Percentiles rank a stretch among this genome's conserved stretches.
Conservation (phyloP, 2,113 vertebrate species). For the Hemicordylus capensis region DNA sequence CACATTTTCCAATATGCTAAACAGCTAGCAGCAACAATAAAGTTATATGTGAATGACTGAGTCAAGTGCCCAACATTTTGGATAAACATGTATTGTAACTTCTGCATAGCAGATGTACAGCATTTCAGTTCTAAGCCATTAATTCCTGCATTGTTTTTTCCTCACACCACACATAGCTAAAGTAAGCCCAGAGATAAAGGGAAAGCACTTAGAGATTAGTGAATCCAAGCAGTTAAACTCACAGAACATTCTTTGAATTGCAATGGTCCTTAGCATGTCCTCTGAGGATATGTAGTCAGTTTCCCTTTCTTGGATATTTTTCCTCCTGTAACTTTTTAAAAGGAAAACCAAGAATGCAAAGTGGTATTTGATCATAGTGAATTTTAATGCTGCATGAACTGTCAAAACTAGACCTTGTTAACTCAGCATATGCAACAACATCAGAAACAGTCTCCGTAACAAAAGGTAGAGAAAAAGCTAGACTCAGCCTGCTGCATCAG, state of each 20-base stretch:
- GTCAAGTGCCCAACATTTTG: neutral
- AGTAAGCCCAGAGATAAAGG: conserved; percentile 47
- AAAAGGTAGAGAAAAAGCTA: conserved; percentile 13
- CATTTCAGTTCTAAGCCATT: conserved; percentile 53
- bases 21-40: neutral
- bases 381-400: conserved; percentile 17
- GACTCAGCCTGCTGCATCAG: neutral
- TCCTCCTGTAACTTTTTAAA: neutral
- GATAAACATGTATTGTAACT: neutral
- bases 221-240: conserved; percentile 39
- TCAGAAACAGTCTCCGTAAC: neutral
- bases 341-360: conserved; percentile 17
- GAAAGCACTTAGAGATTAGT: conserved; percentile 53
- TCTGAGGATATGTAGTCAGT: conserved; percentile 37
- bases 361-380: neutral
- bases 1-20: neutral
- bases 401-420: neutral
- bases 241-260: conserved; percentile 37
- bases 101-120: conserved; percentile 7
- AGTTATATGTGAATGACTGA: neutral
- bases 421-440: conserved; percentile 13
- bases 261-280: conserved; percentile 22
- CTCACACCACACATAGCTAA: conserved; percentile 21
- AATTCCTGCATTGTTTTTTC: conserved; percentile 59
- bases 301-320: neutral